phyloP scores from a whole-genome alignment of 2,888 invertebrate genomes.

The Phyllotreta striolata region DNA sequence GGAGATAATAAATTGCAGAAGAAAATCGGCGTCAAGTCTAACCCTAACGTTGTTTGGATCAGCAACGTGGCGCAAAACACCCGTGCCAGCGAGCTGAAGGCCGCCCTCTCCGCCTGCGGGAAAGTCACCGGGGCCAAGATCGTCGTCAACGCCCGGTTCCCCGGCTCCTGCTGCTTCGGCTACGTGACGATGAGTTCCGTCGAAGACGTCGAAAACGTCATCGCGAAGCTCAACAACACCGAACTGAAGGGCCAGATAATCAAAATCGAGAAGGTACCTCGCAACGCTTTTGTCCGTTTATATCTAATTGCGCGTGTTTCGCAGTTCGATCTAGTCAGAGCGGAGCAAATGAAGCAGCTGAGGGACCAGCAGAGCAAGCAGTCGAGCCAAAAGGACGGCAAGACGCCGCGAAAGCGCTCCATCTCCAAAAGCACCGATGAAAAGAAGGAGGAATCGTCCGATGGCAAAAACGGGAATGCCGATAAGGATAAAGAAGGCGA shows the following conservation, averaged over 20 bases:
- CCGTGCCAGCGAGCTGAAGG: conserved; percentile 92
- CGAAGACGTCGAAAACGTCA: conserved; percentile 89
- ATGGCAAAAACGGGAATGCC: conserved; percentile 28
- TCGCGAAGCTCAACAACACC: conserved; percentile 88
- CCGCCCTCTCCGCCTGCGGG: conserved; percentile 89
- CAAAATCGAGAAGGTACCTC: conserved; percentile 84
- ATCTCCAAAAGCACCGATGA: conserved; percentile 32
- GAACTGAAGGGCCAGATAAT: conserved; percentile 95
- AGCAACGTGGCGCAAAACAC: conserved; percentile 91
- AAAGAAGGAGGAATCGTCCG: conserved; percentile 14
- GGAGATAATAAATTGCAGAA: conserved; percentile 39
- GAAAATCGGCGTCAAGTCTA: conserved; percentile 45
- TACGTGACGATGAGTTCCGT: conserved; percentile 94
- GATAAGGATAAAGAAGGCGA: conserved; percentile 32
- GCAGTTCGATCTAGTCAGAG: conserved; percentile 53
- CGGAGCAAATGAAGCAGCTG: conserved; percentile 56
- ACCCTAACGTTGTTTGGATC: conserved; percentile 87
- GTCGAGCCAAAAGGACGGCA: conserved; percentile 18
- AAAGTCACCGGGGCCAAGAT: conserved; percentile 97
- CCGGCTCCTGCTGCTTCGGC: conserved; percentile 93
- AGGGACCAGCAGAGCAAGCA: conserved; percentile 39
- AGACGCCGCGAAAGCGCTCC: conserved; percentile 24
- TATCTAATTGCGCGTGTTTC: conserved; percentile 15
- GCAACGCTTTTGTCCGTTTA: conserved; percentile 57
- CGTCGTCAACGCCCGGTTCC: conserved; percentile 92